Evolutionary conservation across 2,888 invertebrate genomes (phyloP), one percentile per base, ranked within the genome.

Genomic region (Eupeodes luniger): DNA sequence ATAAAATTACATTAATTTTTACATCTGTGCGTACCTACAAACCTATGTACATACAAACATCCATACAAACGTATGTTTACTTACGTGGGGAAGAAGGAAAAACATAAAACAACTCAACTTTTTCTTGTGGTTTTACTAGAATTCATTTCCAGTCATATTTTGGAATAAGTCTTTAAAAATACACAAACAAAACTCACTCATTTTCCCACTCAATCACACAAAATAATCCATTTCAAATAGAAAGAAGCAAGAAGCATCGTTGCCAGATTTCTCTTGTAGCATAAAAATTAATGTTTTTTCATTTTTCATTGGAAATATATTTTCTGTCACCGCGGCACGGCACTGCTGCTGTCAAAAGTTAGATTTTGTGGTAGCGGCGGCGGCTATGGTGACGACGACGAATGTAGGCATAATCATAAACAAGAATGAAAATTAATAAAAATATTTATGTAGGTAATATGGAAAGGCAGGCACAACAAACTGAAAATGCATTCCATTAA

Each of bases 231-330:
- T 62, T 51, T 12, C 59, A 59, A 80, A 70, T 53, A 47, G 36
- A 55, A 53, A 55, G 16, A 64, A 34, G 84, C 81, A 53, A 55
- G 16, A 64, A 34, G 84, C 81, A 74, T 69, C 57, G 88, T 85
- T 88, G 88, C 81, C 88, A 85, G 66, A 69, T 84, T 88, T 88
- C 78, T 34, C 36, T 77, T 53, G 51, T 61, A 36, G 10, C 12
- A 11, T 47, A 34, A 27, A 19, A 27, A 19, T 61, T 61, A 44
- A 74, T 44, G 66, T 19, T 67, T 49, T 14, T n/a, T 64, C 47
- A 47, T 44, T 27, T 74, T 62, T 81, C 74, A 53, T 69, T 78
- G 2, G n/a, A 64, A 78, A 72, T 70, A 76, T 77, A 77, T 77
- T 81, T 74, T 74, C 66, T 79, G 55, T 66, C 27, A 27, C 27